Evolutionary conservation across 2,888 invertebrate species (phyloP).

Genomic region (Chrysolina oricalcia): DNA sequence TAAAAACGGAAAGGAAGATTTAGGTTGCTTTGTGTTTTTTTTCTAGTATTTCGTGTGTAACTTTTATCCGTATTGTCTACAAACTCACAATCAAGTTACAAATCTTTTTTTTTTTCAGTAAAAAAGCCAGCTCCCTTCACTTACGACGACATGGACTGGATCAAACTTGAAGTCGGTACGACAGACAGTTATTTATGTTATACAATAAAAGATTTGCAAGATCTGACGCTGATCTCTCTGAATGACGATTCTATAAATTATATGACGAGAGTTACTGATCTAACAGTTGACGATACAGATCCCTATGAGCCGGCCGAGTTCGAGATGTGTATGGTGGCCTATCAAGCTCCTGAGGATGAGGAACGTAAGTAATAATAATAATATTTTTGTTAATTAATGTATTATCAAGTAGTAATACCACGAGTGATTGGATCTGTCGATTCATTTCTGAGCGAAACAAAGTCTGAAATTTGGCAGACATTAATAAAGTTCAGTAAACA

Average conservation of each 20-base stretch:
- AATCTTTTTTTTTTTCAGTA: constrained; percentile 29
- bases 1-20: too few species aligned
- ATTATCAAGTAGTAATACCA: too few species aligned
- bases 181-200: constrained; percentile 47
- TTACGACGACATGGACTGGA: constrained; percentile 52
- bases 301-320: constrained; percentile 56
- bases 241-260: constrained; percentile 44
- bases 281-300: constrained; percentile 43
- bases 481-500: too few species aligned
- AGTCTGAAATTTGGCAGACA: too few species aligned
- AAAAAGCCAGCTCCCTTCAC: constrained; percentile 37
- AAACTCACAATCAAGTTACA: too few species aligned
- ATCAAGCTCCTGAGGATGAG: constrained; percentile 52
- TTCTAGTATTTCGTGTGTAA: too few species aligned
- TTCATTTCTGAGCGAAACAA: too few species aligned
- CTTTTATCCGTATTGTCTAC: too few species aligned
- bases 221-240: constrained; percentile 50
- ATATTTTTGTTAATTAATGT: too few species aligned
- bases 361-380: constrained; percentile 45
- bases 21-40: too few species aligned
- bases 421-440: too few species aligned
- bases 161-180: constrained; percentile 46
- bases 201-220: constrained; percentile 40
- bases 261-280: constrained; percentile 39
- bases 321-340: constrained; percentile 62